Conservation (phyloP, 1,140 invertebrate genomes). For the Rhysida immarginata region DNA sequence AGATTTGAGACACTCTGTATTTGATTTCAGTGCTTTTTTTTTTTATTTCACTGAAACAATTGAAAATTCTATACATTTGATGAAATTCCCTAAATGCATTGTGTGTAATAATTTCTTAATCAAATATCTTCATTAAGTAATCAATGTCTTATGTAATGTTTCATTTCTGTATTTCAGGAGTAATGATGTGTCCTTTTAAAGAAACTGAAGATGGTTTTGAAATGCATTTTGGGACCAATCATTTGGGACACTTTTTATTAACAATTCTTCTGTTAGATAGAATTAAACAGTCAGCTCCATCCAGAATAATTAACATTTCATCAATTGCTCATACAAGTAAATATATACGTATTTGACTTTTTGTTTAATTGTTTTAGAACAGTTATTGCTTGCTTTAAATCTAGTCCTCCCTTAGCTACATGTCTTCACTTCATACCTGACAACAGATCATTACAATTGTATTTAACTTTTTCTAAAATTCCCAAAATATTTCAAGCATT, state of each 20-base stretch:
- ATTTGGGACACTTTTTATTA: slow-evolving; percentile 65
- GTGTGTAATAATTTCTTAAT: not conserved
- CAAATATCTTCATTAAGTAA: not conserved
- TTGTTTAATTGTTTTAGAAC: not conserved
- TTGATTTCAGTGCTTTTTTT: too few relatives aligned
- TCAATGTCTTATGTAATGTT: too few relatives aligned
- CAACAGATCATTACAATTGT: slow-evolving; percentile 28
- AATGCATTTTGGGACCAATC: slow-evolving; percentile 61
- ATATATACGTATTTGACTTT: not conserved
- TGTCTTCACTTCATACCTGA: too few relatives aligned
- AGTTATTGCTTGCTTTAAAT: too few relatives aligned
- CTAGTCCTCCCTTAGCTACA: too few relatives aligned
- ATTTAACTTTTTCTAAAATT: too few relatives aligned
- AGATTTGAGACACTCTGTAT: too few relatives aligned
- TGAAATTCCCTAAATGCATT: too few relatives aligned
- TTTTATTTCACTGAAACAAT: too few relatives aligned
- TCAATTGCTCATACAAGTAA: slow-evolving; percentile 23
- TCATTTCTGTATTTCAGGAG: not conserved
- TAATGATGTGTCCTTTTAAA: slow-evolving; percentile 20
- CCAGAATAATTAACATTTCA: slow-evolving; percentile 32
- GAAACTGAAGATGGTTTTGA: slow-evolving; percentile 67
- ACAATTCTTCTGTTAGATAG: slow-evolving; percentile 58
- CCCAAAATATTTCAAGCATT: too few relatives aligned
- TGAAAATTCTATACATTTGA: too few relatives aligned
- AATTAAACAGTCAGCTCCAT: slow-evolving; percentile 38